Percentiles rank a stretch among this genome's conserved stretches.
Conservation (phyloP, 2,113 vertebrate species). For the Megaceryle maxima region DNA sequence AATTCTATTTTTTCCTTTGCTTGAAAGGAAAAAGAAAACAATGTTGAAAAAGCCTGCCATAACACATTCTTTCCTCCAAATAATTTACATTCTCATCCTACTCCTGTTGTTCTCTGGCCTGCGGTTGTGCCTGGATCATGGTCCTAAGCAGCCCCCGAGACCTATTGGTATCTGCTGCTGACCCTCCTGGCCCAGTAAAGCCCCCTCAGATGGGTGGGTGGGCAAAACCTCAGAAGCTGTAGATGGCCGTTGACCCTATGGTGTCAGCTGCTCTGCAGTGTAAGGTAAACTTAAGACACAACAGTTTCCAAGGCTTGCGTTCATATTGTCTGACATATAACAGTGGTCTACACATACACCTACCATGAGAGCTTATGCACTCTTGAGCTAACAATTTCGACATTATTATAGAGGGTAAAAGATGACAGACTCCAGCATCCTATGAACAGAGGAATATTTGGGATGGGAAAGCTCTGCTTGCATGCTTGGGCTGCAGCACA, state of each 20-base stretch:
- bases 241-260: rapidly evolving
- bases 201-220: rapidly evolving
- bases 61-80: neutral
- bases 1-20: neutral
- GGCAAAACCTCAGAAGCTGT: neutral
- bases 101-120: neutral
- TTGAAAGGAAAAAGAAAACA: neutral
- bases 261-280: neutral
- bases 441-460: neutral
- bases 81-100: neutral
- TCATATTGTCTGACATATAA: neutral
- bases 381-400: rapidly evolving
- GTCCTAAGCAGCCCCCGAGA: neutral
- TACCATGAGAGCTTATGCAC: neutral
- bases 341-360: rapidly evolving
- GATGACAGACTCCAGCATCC: neutral
- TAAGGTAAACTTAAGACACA: neutral
- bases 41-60: neutral
- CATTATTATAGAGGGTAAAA: neutral
- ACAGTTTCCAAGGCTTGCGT: neutral
- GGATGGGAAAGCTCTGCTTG: neutral
- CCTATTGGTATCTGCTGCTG: neutral
- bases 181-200: neutral
- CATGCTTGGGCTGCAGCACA: rapidly evolving
- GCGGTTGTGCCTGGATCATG: neutral